Conservation (phyloP, 2,113 vertebrate species). For the Psilopsiagon aurifrons region DNA sequence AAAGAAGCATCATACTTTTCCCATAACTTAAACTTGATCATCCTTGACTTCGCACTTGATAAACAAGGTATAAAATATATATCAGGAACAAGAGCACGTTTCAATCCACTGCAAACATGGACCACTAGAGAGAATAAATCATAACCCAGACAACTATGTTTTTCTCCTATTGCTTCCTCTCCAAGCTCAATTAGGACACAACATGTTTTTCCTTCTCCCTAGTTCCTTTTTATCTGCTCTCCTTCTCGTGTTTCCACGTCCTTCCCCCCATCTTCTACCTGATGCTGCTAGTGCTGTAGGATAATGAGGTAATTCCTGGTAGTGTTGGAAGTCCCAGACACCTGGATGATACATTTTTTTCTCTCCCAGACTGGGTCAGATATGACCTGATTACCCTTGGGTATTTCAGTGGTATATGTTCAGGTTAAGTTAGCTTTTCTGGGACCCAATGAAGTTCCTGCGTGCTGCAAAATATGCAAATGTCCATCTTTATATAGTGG, state of each 20-base stretch:
- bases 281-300: conserved; percentile 3
- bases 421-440: neutral
- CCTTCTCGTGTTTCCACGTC: neutral
- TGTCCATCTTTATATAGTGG: neutral
- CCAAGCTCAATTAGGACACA: conserved; percentile 36
- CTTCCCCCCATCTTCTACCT: neutral
- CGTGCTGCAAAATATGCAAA: conserved; percentile 6
- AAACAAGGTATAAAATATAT: conserved; percentile 22
- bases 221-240: conserved; percentile 40
- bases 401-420: neutral
- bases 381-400: conserved; percentile 16
- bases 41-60: neutral
- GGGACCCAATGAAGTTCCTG: neutral
- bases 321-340: conserved; percentile 40
- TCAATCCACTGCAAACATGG: neutral
- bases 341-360: neutral
- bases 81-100: neutral
- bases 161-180: conserved; percentile 31
- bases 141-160: neutral
- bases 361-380: neutral
- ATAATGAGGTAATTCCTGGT: conserved; percentile 58
- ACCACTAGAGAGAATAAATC: conserved; percentile 46
- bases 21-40: neutral
- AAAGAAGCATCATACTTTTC: neutral
- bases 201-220: conserved; percentile 26